A percentile compares a stretch with the other conserved stretches of the same genome.
These are phyloP conservation scores for Fragum fragum DNA, from an alignment of 2,888 invertebrate genomes.

Conservation along the genomic window DNA sequence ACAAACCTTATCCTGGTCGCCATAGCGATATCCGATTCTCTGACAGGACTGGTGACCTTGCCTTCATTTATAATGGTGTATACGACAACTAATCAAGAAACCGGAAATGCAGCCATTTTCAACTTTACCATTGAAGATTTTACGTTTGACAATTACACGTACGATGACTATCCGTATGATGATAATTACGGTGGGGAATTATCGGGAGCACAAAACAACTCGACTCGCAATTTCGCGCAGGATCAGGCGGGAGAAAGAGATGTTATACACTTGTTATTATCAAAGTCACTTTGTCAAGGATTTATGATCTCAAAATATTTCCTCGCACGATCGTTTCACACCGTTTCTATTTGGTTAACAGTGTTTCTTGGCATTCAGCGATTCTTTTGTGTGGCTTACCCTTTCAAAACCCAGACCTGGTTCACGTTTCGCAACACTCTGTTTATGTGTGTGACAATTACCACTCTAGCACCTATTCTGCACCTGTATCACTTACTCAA, in stretches of 20 bases:
- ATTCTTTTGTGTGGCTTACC: constrained; percentile 53
- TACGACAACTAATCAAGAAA: background rate
- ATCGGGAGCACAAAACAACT: too few species aligned
- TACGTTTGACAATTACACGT: background rate
- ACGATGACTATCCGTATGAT: background rate
- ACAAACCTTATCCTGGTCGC: constrained; percentile 47
- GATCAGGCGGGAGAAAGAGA: background rate
- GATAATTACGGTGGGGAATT: too few species aligned
- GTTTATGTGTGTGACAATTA: constrained; percentile 22
- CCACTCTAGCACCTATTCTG: constrained; percentile 25
- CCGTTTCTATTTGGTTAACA: constrained; percentile 63
- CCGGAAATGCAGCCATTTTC: background rate
- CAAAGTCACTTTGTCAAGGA: constrained; percentile 18
- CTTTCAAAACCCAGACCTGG: constrained; percentile 29
- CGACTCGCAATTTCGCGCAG: background rate
- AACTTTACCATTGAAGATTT: too few species aligned
- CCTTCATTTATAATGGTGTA: constrained; percentile 44
- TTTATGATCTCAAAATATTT: constrained; percentile 35
- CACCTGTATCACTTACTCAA: constrained; percentile 35
- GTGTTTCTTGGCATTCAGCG: constrained; percentile 57
- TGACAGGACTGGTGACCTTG: constrained; percentile 56
- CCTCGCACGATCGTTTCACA: constrained; percentile 56
- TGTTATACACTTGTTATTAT: background rate
- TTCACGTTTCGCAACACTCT: constrained; percentile 21
- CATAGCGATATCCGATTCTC: constrained; percentile 54